Conservation (phyloP, 2,888 invertebrate species). For the Camponotus fellah region DNA sequence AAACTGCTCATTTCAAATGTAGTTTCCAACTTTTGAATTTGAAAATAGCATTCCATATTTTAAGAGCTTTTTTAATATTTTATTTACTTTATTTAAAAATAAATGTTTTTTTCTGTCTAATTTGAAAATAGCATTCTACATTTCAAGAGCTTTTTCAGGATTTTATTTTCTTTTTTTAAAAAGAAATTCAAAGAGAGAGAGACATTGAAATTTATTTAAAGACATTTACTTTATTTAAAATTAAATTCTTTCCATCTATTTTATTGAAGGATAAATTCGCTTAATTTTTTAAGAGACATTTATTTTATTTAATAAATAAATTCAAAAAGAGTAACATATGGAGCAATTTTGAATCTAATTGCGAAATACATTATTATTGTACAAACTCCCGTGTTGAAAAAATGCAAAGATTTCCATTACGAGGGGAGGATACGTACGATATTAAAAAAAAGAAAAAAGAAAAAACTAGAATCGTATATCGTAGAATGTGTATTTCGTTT, state of each 20-base stretch:
- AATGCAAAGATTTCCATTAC: not conserved
- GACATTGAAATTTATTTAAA: too few relatives aligned
- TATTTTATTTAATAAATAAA: not conserved
- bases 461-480: not conserved
- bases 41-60: not conserved
- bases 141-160: too few relatives aligned
- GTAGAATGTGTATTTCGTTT: not conserved
- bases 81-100: not conserved
- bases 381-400: not conserved
- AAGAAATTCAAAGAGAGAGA: too few relatives aligned
- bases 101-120: not conserved
- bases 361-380: not conserved
- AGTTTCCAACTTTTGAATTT: conserved; percentile 36
- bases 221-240: too few relatives aligned
- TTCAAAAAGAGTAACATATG: conserved; percentile 10
- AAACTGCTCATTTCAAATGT: conserved; percentile 42
- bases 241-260: too few relatives aligned
- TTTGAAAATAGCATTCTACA: too few relatives aligned
- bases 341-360: conserved; percentile 31
- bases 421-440: not conserved
- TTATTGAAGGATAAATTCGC: too few relatives aligned
- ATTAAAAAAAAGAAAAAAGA: not conserved
- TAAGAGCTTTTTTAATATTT: not conserved
- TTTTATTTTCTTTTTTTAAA: too few relatives aligned
- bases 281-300: not conserved